Percentiles rank a stretch among this genome's conserved stretches.
phyloP scores from a whole-genome alignment of 2,113 vertebrate genomes.

The Carassius auratus region DNA sequence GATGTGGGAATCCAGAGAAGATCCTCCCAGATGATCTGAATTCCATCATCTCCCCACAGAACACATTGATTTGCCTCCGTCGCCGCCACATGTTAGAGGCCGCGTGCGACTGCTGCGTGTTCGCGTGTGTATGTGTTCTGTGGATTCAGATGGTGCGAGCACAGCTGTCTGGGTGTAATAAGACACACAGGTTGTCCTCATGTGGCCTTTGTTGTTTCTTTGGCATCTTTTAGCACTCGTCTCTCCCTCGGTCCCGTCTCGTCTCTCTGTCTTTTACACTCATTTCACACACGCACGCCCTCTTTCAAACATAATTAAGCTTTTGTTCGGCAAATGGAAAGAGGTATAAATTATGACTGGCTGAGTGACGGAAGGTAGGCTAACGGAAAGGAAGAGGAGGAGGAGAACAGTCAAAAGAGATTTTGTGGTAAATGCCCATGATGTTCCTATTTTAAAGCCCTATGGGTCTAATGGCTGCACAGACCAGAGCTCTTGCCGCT shows the following conservation, averaged over 20 bases:
- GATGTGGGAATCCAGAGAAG: conserved; percentile 44
- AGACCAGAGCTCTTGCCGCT: not conserved
- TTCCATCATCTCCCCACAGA: conserved; percentile 37
- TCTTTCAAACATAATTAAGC: conserved; percentile 49
- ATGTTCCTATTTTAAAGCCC: conserved; percentile 26
- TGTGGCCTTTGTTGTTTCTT: conserved; percentile 39
- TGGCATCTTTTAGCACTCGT: conserved; percentile 1
- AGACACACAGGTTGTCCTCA: conserved; percentile 51
- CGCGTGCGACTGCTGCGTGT: not conserved
- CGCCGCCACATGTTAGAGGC: conserved; percentile 32
- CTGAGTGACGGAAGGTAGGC: conserved; percentile 40
- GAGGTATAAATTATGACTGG: conserved; percentile 14
- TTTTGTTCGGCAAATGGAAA: conserved; percentile 54
- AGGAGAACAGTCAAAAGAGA: conserved; percentile 29
- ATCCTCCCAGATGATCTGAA: conserved; percentile 26
- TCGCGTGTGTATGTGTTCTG: not conserved
- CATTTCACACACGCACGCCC: conserved; percentile 21
- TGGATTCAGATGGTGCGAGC: not conserved
- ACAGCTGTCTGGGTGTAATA: conserved; percentile 50
- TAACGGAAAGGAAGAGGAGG: conserved; percentile 35
- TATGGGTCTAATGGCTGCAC: not conserved
- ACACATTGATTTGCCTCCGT: conserved; percentile 9
- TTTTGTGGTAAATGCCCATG: conserved; percentile 45
- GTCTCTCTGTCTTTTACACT: not conserved
- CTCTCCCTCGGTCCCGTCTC: not conserved